Conservation (phyloP, 2,113 vertebrate genomes). For the Murina feae region DNA sequence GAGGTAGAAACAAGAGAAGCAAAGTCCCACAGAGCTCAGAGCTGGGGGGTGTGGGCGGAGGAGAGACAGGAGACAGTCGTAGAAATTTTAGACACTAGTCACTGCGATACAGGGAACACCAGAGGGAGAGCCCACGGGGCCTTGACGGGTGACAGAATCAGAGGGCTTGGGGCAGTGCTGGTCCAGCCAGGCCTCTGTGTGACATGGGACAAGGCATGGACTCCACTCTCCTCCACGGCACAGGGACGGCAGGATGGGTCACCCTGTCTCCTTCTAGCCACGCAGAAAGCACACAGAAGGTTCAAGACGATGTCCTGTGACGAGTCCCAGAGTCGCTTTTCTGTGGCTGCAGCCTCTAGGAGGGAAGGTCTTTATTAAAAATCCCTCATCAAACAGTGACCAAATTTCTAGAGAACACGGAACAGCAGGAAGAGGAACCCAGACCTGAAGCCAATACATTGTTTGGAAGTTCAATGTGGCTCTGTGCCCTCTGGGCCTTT, state of each 20-base stretch:
- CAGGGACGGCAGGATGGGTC: not conserved
- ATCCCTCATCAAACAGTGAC: not conserved
- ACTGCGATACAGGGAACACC: fast-evolving
- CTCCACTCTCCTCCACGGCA: fast-evolving
- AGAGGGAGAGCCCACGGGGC: fast-evolving
- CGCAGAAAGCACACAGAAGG: not conserved
- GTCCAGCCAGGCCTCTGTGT: not conserved
- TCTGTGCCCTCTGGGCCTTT: not conserved
- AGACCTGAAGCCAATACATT: not conserved
- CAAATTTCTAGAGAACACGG: not conserved
- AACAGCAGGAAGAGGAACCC: not conserved
- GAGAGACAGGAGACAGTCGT: not conserved
- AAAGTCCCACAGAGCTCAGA: not conserved
- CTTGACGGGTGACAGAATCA: not conserved
- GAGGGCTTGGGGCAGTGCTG: not conserved
- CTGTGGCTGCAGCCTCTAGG: not conserved
- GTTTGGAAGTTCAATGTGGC: not conserved
- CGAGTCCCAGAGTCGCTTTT: not conserved
- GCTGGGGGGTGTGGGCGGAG: not conserved
- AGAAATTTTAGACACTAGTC: not conserved
- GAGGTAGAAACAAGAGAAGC: not conserved
- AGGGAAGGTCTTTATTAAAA: not conserved
- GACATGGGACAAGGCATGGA: not conserved
- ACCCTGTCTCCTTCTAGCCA: not conserved
- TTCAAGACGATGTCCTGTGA: fast-evolving